Conservation (phyloP, 2,888 invertebrate genomes). For the Cataglyphis altisquamis region DNA sequence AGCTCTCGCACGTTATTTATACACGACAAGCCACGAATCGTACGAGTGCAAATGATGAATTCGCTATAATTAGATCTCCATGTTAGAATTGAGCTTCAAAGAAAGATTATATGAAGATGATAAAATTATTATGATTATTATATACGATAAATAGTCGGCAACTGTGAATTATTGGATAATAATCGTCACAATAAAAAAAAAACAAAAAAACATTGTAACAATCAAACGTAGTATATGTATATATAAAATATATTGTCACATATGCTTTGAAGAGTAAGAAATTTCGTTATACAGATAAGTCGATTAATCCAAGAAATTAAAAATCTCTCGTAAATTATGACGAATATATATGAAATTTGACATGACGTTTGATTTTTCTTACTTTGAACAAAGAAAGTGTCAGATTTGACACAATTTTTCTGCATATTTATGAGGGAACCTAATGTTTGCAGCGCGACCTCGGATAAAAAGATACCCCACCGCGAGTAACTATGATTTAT, state of each 20-base stretch:
- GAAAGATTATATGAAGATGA: conserved; percentile 21
- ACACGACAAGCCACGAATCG: conserved; percentile 10
- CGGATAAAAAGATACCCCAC: conserved; percentile 63
- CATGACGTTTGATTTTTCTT: neutral
- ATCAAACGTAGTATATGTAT: neutral
- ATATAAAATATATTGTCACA: neutral
- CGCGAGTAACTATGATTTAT: conserved; percentile 66
- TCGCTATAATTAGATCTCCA: conserved; percentile 61
- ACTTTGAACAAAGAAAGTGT: conserved; percentile 16
- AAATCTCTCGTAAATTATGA: neutral
- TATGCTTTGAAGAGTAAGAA: neutral
- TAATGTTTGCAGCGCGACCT: conserved; percentile 52
- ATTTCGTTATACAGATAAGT: neutral
- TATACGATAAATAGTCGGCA: neutral
- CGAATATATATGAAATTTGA: neutral
- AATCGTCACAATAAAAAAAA: neutral
- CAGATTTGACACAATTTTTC: conserved; percentile 45
- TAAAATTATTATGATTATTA: neutral
- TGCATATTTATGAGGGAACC: conserved; percentile 48
- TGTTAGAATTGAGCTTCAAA: conserved; percentile 4
- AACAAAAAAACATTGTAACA: neutral
- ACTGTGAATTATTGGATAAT: neutral
- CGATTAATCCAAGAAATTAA: neutral
- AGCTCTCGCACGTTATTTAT: conserved; percentile 33
- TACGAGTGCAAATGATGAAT: conserved; percentile 43